These are phyloP conservation scores for Amphiura filiformis DNA, from an alignment of 35 echinoderm and acorn worm species.

Conservation along the genomic window DNA sequence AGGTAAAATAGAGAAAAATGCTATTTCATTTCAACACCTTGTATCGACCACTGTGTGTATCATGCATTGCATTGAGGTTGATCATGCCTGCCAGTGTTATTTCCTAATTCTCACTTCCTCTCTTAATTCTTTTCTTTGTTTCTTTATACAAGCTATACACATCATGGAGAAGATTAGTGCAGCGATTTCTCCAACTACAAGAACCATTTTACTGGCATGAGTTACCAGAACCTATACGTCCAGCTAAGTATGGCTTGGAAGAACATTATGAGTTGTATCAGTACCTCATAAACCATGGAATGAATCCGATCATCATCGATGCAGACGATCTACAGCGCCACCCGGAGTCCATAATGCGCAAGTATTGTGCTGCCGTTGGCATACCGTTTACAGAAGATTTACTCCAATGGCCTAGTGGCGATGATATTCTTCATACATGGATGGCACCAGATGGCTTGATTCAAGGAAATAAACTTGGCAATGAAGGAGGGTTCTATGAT, in stretches of 20 bases:
- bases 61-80: too few species aligned
- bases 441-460: neutral
- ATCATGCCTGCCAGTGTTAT: too few species aligned
- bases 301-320: conserved; percentile 41
- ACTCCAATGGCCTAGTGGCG: conserved; percentile 28
- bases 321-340: conserved; percentile 53
- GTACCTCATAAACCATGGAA: neutral
- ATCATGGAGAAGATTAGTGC: too few species aligned
- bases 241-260: neutral
- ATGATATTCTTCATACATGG: conserved; percentile 31
- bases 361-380: conserved; percentile 44
- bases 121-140: too few species aligned
- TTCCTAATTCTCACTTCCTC: too few species aligned
- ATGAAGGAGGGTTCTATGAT: conserved; percentile 14
- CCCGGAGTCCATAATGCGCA: conserved; percentile 38
- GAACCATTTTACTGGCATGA: neutral
- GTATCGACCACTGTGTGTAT: too few species aligned
- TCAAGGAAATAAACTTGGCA: neutral
- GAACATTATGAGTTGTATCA: neutral
- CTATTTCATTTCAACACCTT: too few species aligned
- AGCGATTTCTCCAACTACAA: too few species aligned
- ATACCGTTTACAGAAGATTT: conserved; percentile 38
- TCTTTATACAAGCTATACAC: too few species aligned
- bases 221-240: neutral
- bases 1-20: too few species aligned